Percentiles rank a stretch among this genome's conserved stretches.
Evolutionary conservation across 2,797 vertebrate species (phyloP).

Genomic region (Acipenser ruthenus): DNA sequence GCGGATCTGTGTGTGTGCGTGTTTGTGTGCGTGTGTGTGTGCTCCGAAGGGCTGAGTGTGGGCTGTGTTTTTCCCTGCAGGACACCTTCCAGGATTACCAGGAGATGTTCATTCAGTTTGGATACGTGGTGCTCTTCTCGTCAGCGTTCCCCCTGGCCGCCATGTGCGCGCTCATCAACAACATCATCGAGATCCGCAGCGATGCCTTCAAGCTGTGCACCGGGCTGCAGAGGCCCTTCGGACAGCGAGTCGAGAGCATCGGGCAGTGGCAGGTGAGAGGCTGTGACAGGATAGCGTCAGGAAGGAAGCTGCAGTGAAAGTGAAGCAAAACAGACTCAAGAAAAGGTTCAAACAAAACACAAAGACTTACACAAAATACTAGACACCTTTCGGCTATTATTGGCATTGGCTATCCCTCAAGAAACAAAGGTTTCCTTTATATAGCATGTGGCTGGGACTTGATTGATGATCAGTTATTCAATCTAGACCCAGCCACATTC

Average conservation of each 20-base stretch:
- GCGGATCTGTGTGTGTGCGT: too few relatives aligned
- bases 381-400: constrained; percentile 36
- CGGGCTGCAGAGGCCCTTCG: constrained; percentile 86
- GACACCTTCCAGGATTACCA: constrained; percentile 96
- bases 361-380: constrained; percentile 23
- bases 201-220: constrained; percentile 96
- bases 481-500: too few relatives aligned
- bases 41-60: background rate
- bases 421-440: background rate
- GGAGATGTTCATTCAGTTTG: constrained; percentile 97
- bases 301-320: too few relatives aligned
- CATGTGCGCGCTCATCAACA: constrained; percentile 91
- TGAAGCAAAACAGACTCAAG: too few relatives aligned
- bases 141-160: constrained; percentile 91
- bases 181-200: constrained; percentile 92
- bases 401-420: background rate
- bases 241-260: constrained; percentile 82
- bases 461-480: too few relatives aligned
- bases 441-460: too few relatives aligned
- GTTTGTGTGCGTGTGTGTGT: too few relatives aligned
- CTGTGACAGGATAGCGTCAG: background rate
- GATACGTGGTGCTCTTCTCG: constrained; percentile 94
- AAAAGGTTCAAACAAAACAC: constrained; percentile 1
- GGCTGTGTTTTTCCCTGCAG: constrained; percentile 45
- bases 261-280: constrained; percentile 89